These are phyloP conservation scores for Pluvianellus socialis DNA, from an alignment of 2,113 vertebrate species.

Conservation along the genomic window DNA sequence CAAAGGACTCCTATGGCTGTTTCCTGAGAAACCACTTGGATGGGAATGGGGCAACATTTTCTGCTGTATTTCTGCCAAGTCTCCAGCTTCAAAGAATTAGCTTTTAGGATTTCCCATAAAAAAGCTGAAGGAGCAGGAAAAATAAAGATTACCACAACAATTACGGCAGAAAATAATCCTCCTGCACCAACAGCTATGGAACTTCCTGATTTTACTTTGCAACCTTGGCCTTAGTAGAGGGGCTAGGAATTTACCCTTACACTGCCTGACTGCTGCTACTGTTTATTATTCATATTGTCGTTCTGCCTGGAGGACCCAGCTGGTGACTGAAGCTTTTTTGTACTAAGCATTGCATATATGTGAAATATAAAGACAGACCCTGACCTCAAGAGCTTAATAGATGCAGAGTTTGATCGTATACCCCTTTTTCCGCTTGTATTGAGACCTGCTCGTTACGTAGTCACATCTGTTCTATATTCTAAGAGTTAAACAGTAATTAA, in stretches of 20 bases:
- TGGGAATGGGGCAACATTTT: slow-evolving; percentile 37
- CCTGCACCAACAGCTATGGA: neutral
- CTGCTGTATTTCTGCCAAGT: slow-evolving; percentile 55
- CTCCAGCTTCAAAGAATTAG: slow-evolving; percentile 57
- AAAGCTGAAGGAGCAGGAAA: slow-evolving; percentile 44
- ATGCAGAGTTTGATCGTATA: neutral
- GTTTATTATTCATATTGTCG: neutral
- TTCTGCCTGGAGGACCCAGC: neutral
- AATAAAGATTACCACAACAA: slow-evolving; percentile 27
- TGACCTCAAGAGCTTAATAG: neutral
- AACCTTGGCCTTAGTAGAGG: neutral
- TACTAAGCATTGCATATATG: neutral
- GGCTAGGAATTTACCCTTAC: neutral
- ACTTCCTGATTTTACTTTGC: slow-evolving; percentile 34
- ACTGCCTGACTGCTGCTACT: neutral
- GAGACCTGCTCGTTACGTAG: neutral
- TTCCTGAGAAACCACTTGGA: slow-evolving; percentile 32
- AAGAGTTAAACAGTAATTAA: neutral
- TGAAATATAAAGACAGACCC: neutral
- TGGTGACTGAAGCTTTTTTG: neutral
- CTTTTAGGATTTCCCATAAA: slow-evolving; percentile 67
- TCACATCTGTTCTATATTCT: neutral
- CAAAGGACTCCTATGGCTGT: slow-evolving; percentile 1
- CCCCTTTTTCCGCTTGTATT: neutral
- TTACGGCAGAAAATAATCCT: slow-evolving; percentile 20